phyloP scores from a whole-genome alignment of 2,888 invertebrate genomes.

The Oscheius sp. region DNA sequence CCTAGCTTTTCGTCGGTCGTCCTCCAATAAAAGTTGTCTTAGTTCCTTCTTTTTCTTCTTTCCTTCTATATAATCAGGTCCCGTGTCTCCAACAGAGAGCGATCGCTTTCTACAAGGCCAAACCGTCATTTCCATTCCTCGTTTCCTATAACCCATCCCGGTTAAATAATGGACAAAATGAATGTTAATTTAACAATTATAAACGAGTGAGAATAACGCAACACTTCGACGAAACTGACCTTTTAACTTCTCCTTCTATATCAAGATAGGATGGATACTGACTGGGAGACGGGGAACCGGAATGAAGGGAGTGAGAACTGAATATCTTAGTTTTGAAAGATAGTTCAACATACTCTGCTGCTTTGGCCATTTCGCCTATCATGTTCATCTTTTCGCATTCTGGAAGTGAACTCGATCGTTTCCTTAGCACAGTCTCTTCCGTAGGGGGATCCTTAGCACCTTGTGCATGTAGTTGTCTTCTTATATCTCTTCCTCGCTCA shows the following conservation, averaged over 20 bases:
- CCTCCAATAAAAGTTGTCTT: constrained; percentile 11
- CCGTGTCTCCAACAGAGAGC: constrained; percentile 50
- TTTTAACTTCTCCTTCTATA: constrained; percentile 35
- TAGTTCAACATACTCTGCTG: background rate
- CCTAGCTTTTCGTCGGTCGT: constrained; percentile 7
- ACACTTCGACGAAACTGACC: constrained; percentile 26
- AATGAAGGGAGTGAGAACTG: constrained; percentile 32
- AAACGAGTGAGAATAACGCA: too few species aligned
- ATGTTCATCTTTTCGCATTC: constrained; percentile 55
- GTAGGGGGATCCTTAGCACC: too few species aligned
- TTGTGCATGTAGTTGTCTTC: constrained; percentile 3
- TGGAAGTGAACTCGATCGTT: constrained; percentile 58
- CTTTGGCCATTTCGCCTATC: background rate
- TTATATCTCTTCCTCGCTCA: constrained; percentile 19
- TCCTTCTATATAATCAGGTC: constrained; percentile 11
- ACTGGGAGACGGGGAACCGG: constrained; percentile 48
- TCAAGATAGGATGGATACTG: constrained; percentile 54
- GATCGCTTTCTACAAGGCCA: constrained; percentile 54
- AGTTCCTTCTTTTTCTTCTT: background rate
- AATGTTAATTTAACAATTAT: background rate
- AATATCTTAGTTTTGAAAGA: background rate
- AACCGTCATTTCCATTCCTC: constrained; percentile 42
- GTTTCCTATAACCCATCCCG: constrained; percentile 35
- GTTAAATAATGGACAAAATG: constrained; percentile 1
- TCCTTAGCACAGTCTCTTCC: background rate